Evolutionary conservation across 2,888 invertebrate genomes (phyloP), one percentile per base, ranked within the genome.

Genomic region (Loripinus fragilis): DNA sequence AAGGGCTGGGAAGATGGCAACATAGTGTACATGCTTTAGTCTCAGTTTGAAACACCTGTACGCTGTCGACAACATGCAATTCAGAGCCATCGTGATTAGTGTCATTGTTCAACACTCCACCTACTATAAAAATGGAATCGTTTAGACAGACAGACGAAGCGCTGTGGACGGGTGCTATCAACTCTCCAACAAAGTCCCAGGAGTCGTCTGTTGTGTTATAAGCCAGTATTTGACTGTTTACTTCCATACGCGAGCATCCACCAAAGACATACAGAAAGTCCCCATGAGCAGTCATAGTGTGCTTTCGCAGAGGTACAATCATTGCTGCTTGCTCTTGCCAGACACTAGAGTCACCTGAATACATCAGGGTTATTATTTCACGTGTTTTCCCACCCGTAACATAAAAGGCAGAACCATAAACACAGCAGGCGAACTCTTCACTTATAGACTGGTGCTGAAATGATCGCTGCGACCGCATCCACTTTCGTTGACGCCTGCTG

Each of bases 101-200:
- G 0, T 48, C 48, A 20, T 30, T 55, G 12, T 65, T 69, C 41
- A 81, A 60, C 25, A 33, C 64, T 0, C 81, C 81, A 2, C 81
- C 81, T 68, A 81, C 68, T 5, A 81, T 66, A 52, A 78, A 81
- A 42, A 81, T 74, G 55, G 71, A 75, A 33, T 72, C 66, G 35
- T 72, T 41, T 25, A 75, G 30, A 33, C 30, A 55, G 33, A 73
- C 75, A 12, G 81, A 75, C 25, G 81, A 81, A 28, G 81, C 81
- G 45, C 69, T n/a, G 23, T 67, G 38, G 10, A 81, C 77, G 28
- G 77, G 69, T 17, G 75, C 77, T 20, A 81, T n/a, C 10, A 81
- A 52, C 33, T 81, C 74, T 2, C 81, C 81, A n/a, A 41, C 66
- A 17, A 66, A 55, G n/a, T 35, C 45, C 81, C 81, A 81, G 15